A percentile compares a stretch with the other conserved stretches of the same genome.
Evolutionary conservation across 2,797 vertebrate genomes (phyloP).

Genomic region (Crax fasciolata): DNA sequence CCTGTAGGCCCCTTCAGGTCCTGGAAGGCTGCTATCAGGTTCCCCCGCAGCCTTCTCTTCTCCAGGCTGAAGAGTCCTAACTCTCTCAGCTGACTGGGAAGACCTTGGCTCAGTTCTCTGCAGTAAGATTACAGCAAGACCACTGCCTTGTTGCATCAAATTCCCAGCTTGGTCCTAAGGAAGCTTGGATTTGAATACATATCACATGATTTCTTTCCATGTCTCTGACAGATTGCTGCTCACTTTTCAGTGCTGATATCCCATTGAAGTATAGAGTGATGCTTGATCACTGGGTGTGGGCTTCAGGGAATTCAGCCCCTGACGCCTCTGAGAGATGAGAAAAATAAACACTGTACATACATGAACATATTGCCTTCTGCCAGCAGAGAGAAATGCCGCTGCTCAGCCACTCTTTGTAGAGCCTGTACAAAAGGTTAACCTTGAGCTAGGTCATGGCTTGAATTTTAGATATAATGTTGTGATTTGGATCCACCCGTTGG

Average conservation of each 20-base stretch:
- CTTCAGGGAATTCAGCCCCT: not conserved
- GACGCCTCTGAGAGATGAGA: not conserved
- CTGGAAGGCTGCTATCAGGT: no score
- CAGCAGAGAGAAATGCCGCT: not conserved
- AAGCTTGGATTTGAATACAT: not conserved
- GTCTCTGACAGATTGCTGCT: not conserved
- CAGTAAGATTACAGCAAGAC: not conserved
- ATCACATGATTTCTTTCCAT: fast-evolving
- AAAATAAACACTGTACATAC: fast-evolving
- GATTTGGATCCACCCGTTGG: not conserved
- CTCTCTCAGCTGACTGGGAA: not conserved
- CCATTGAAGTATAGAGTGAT: not conserved
- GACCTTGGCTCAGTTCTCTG: not conserved
- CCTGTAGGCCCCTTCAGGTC: no score
- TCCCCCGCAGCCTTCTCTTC: no score
- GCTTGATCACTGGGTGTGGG: not conserved
- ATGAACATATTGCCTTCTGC: not conserved
- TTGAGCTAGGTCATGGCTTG: not conserved
- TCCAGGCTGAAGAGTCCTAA: no score
- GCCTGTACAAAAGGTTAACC: not conserved
- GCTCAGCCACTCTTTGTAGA: not conserved
- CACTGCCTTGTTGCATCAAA: not conserved
- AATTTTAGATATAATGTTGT: not conserved
- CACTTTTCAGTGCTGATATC: not conserved
- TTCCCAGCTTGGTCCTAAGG: not conserved